Evolutionary conservation across 2,113 vertebrate species (phyloP).

Genomic region (Semnornis frantzii): DNA sequence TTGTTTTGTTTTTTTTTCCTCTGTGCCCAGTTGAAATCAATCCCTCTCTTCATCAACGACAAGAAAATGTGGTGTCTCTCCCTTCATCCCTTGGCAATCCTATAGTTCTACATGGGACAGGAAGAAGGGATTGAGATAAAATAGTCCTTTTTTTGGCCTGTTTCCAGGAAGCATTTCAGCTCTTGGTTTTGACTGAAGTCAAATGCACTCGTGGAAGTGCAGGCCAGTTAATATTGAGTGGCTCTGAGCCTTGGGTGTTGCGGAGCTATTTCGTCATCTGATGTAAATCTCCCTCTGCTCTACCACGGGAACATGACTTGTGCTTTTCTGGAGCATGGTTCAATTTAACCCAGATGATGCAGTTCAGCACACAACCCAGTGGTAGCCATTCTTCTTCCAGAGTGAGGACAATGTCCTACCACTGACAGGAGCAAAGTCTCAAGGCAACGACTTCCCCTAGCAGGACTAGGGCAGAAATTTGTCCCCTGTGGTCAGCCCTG

Average conservation of each 20-base stretch:
- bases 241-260: background rate
- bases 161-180: conserved; percentile 7
- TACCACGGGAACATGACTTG: background rate
- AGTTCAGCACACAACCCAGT: background rate
- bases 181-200: background rate
- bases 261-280: background rate
- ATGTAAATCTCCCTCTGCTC: background rate
- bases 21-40: background rate
- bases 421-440: background rate
- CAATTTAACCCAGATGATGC: conserved; percentile 4
- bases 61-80: background rate
- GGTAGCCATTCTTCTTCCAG: background rate
- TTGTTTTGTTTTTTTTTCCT: background rate
- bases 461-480: too few relatives aligned
- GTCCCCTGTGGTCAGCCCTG: background rate
- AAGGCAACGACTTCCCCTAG: background rate
- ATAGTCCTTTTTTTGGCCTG: background rate
- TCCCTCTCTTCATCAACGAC: conserved; percentile 3
- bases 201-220: background rate
- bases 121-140: background rate
- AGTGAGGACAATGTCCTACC: background rate
- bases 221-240: background rate
- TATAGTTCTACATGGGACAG: background rate
- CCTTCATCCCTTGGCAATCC: background rate
- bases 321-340: background rate